phyloP scores from a whole-genome alignment of 1,140 invertebrate genomes.

The Cephus cinctus region DNA sequence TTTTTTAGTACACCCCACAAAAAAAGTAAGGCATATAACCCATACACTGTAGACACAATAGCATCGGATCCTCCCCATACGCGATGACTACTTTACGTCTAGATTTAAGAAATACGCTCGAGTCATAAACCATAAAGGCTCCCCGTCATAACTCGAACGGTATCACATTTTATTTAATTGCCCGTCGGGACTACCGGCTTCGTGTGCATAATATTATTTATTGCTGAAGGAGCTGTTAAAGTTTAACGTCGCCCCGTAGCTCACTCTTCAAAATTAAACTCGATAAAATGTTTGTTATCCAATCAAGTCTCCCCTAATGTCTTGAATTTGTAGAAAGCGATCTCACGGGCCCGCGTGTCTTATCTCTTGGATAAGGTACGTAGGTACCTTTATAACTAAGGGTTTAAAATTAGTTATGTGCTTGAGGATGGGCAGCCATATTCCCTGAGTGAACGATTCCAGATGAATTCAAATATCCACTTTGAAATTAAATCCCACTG shows the following conservation, averaged over 20 bases:
- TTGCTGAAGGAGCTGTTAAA: slow-evolving; percentile 53
- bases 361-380: slow-evolving; percentile 5
- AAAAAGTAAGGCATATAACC: too few species aligned
- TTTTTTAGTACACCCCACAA: too few species aligned
- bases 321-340: slow-evolving; percentile 26
- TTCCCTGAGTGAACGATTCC: too few species aligned
- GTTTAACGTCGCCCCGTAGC: slow-evolving; percentile 44
- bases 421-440: slow-evolving; percentile 1
- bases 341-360: neutral
- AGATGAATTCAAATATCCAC: too few species aligned
- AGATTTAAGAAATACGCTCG: slow-evolving; percentile 53
- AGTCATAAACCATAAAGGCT: slow-evolving; percentile 56
- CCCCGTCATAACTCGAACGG: slow-evolving; percentile 55
- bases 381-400: slow-evolving; percentile 14
- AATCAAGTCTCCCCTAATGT: slow-evolving; percentile 39
- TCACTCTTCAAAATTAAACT: slow-evolving; percentile 50
- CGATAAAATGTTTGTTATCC: slow-evolving; percentile 58
- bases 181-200: slow-evolving; percentile 34
- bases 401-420: slow-evolving; percentile 18
- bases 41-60: too few species aligned
- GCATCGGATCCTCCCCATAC: too few species aligned
- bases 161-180: slow-evolving; percentile 59
- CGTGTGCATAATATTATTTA: slow-evolving; percentile 58
- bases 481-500: too few species aligned
- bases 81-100: slow-evolving; percentile 33